A percentile compares a stretch with the other conserved stretches of the same genome.
Conservation (phyloP, 1,140 invertebrate genomes). For the Thaumetopoea pityocampa region DNA sequence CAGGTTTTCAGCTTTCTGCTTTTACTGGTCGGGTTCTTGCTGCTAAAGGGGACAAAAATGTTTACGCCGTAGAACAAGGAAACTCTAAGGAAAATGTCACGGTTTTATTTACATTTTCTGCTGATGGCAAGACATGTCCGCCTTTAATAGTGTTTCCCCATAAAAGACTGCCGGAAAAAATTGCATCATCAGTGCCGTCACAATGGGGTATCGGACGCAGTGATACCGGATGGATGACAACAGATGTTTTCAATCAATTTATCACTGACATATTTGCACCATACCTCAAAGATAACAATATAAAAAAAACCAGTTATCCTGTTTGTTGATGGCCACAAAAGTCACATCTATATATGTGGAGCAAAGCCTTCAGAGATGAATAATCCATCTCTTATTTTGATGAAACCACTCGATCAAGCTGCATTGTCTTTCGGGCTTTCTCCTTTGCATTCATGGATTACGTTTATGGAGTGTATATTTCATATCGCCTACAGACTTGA, state of each 20-base stretch:
- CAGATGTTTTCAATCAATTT: neutral
- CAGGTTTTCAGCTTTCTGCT: constrained; percentile 1
- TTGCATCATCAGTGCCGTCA: neutral
- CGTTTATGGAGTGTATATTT: constrained; percentile 3
- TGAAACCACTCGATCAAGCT: neutral
- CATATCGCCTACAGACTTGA: constrained; percentile 4
- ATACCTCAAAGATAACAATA: neutral
- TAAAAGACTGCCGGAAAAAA: neutral
- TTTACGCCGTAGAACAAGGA: neutral
- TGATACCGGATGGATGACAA: neutral
- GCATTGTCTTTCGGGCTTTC: constrained; percentile 1
- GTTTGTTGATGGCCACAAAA: constrained; percentile 2
- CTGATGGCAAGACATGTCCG: neutral
- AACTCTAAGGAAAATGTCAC: constrained; percentile 2
- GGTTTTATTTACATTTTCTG: constrained; percentile 4
- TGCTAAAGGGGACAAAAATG: constrained; percentile 8
- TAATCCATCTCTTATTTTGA: constrained; percentile 1
- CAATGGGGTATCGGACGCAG: neutral
- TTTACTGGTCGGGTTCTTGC: constrained; percentile 2
- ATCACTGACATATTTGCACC: too few species aligned
- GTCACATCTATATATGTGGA: constrained; percentile 5
- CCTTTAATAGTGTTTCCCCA: neutral
- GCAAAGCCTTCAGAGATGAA: constrained; percentile 6
- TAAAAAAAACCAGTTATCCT: neutral
- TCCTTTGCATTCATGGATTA: constrained; percentile 5